Conservation (phyloP, 2,888 invertebrate species). For the Idaea dimidiata region DNA sequence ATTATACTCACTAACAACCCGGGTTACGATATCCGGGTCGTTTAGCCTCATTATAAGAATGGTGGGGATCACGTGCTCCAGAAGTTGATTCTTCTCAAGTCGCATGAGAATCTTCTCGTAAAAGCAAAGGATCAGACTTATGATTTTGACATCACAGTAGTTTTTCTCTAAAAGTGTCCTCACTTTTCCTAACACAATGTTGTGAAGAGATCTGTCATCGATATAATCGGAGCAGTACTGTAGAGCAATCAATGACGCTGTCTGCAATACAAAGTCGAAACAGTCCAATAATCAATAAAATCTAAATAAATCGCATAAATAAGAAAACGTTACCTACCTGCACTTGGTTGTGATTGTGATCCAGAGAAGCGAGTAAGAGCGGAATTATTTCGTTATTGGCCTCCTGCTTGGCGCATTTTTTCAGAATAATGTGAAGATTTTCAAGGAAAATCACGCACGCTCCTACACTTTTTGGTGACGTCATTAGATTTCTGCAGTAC, state of each 20-base stretch:
- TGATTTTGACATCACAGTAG: conserved; percentile 88
- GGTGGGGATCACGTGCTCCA: conserved; percentile 94
- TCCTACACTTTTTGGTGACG: conserved; percentile 89
- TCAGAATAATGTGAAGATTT: conserved; percentile 92
- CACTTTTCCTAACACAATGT: conserved; percentile 91
- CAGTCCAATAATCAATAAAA: neutral
- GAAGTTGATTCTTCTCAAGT: conserved; percentile 92
- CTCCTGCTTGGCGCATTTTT: conserved; percentile 91
- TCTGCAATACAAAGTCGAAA: neutral
- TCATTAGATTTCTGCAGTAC: conserved; percentile 84
- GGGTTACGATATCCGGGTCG: conserved; percentile 93
- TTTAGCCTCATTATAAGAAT: conserved; percentile 91
- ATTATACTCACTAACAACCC: conserved; percentile 94
- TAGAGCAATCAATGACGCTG: conserved; percentile 85
- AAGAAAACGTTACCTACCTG: conserved; percentile 82
- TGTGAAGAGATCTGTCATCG: conserved; percentile 89
- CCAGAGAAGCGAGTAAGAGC: conserved; percentile 91
- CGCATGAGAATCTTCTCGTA: conserved; percentile 90
- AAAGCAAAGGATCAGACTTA: conserved; percentile 88
- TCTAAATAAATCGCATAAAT: neutral
- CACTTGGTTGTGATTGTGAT: conserved; percentile 93
- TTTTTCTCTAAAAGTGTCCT: conserved; percentile 90
- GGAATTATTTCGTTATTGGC: conserved; percentile 91
- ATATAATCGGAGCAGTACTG: conserved; percentile 91
- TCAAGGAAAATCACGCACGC: conserved; percentile 94